Percentiles rank a stretch among this genome's conserved stretches.
Conservation (phyloP, 2,113 vertebrate species). For the Sturnus vulgaris region DNA sequence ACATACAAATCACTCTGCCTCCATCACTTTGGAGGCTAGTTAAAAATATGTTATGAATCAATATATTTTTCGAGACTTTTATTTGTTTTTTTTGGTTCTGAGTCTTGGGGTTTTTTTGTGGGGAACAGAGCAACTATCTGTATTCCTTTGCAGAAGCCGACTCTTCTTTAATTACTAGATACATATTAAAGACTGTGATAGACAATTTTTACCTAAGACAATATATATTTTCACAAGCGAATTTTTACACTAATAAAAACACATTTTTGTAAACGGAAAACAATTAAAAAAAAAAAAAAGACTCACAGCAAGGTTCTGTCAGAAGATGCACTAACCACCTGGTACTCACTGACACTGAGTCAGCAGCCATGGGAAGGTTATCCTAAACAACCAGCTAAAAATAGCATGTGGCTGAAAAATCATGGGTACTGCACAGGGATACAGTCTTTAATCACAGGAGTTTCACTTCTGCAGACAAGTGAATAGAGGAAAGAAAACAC, state of each 20-base stretch:
- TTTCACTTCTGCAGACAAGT: background rate
- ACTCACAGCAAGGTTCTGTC: background rate
- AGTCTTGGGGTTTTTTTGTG: background rate
- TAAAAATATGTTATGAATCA: background rate
- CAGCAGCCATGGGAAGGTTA: slow-evolving; percentile 45
- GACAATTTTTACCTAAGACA: background rate
- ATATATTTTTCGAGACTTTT: background rate
- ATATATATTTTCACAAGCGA: background rate
- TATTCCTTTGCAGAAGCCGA: background rate
- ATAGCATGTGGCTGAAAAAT: background rate
- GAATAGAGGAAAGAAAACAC: background rate
- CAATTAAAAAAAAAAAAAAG: background rate
- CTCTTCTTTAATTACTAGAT: background rate
- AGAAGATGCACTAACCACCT: slow-evolving; percentile 14
- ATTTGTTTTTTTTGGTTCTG: background rate
- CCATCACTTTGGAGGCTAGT: background rate
- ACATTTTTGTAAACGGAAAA: background rate
- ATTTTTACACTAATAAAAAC: background rate
- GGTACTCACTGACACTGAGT: background rate
- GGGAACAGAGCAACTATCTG: background rate
- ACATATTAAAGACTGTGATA: background rate
- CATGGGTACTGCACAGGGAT: background rate
- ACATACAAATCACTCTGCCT: background rate
- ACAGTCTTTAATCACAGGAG: background rate
- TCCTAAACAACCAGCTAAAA: slow-evolving; percentile 35